These are phyloP conservation scores for Drosophila erecta DNA, from an alignment of 1,140 invertebrate species.

Conservation along the genomic window DNA sequence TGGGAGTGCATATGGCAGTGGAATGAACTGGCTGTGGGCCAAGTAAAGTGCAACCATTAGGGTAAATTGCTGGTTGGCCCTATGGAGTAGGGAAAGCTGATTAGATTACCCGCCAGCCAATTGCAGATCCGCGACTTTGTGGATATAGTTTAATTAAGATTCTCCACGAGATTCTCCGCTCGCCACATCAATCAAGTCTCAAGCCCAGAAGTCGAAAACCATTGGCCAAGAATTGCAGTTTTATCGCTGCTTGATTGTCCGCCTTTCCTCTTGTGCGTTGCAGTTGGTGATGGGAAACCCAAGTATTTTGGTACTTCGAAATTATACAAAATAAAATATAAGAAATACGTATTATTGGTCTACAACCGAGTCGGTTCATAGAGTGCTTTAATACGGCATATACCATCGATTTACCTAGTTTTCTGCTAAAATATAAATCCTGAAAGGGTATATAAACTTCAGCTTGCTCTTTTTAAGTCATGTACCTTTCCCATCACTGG, in stretches of 20 bases:
- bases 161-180: background rate
- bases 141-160: conserved; percentile 42
- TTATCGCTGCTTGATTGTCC: conserved; percentile 7
- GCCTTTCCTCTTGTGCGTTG: background rate
- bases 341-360: too few relatives aligned
- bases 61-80: conserved; percentile 35
- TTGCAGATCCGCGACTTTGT: conserved; percentile 6
- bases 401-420: too few relatives aligned
- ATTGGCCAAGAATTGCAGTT: conserved; percentile 28
- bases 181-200: conserved; percentile 41
- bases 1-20: conserved; percentile 53
- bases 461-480: background rate
- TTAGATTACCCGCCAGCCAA: conserved; percentile 48
- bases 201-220: conserved; percentile 33
- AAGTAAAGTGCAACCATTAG: conserved; percentile 53
- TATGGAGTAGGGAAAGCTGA: conserved; percentile 51
- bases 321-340: too few relatives aligned
- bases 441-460: too few relatives aligned
- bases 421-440: too few relatives aligned
- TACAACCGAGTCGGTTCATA: too few relatives aligned
- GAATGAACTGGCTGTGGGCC: conserved; percentile 10
- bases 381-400: too few relatives aligned
- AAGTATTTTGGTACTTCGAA: background rate
- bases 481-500: background rate
- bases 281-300: background rate